Evolutionary conservation across 2,797 vertebrate genomes (phyloP), one percentile per base, ranked within the genome.

Genomic region (Morelia viridis): DNA sequence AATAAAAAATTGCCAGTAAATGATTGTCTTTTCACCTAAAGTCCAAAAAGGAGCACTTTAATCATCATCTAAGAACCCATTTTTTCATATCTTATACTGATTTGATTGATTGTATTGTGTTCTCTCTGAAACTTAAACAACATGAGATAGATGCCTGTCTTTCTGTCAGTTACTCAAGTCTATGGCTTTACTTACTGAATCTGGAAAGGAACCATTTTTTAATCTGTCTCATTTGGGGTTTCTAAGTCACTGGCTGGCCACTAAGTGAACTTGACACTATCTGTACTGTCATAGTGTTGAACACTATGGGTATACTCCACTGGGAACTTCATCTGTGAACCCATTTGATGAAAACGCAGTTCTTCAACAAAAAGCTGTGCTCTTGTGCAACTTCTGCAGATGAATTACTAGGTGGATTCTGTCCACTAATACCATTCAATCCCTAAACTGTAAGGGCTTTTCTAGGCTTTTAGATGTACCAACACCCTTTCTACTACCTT

Each of bases 41-140:
- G 93, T 96, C 95, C 94, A 94, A 97, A 95, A 97, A 96, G 96
- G 97, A 97, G 97, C 97, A 97, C 97, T 97, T 97, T 97, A 97
- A 96, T 97, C 95, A 95, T 96, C 96, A 96, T 89, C 96, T 96
- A 94, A 94, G 95, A 96, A 94, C 92, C 94, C 92, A 94, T 94
- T 85, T 96, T 94, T 95, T 93, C 96, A 95, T 95, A 95, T 96
- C 96, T 96, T 94, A 97, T 96, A 97, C 97, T 97, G 97, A 97
- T 96, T 95, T 97, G 97, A 96, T 96, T 95, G 95, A 96, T 97
- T 97, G 96, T 96, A 94, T 94, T 94, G 92, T 90, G 94, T 96
- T 96, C 94, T 95, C 92, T 94, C 96, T 97, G 96, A 90, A 94
- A 94, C 95, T 88, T 86, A 96, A 95, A 46, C 50, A 91, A 97